Evolutionary conservation across 2,888 invertebrate genomes (phyloP).

Genomic region (Protonemura montana): DNA sequence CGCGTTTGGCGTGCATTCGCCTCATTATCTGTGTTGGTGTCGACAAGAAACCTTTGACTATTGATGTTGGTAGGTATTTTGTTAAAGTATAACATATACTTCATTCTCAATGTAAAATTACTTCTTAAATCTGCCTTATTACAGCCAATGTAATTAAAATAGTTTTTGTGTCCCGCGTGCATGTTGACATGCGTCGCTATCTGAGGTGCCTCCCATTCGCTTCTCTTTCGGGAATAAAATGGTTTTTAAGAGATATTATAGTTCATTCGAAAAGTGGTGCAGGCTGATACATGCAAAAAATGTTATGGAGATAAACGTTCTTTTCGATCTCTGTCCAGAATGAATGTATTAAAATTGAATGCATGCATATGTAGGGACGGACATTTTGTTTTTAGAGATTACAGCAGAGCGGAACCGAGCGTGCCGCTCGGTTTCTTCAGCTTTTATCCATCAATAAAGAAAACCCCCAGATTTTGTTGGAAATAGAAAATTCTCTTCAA

Average conservation of each 20-base stretch:
- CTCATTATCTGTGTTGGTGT: not conserved
- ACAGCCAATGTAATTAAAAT: not conserved
- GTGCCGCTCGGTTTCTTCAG: not conserved
- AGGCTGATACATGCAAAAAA: not conserved
- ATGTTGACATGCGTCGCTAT: not conserved
- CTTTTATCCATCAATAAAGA: not conserved
- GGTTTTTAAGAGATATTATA: not conserved
- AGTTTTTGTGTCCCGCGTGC: not conserved
- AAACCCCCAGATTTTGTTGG: too few relatives aligned
- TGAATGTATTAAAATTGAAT: not conserved
- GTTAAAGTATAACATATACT: not conserved
- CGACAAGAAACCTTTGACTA: not conserved
- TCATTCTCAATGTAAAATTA: not conserved
- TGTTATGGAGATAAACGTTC: not conserved
- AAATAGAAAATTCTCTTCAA: not conserved
- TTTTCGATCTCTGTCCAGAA: not conserved
- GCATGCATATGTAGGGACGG: not conserved
- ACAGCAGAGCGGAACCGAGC: not conserved
- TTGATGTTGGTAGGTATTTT: not conserved
- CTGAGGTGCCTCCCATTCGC: not conserved
- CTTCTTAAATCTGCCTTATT: not conserved
- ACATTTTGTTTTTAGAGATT: not conserved
- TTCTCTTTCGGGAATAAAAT: not conserved
- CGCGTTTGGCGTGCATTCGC: not conserved
- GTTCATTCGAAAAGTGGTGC: not conserved